Evolutionary conservation across 2,888 invertebrate genomes (phyloP), one percentile per base, ranked within the genome.

Genomic region (Apeira syringaria): DNA sequence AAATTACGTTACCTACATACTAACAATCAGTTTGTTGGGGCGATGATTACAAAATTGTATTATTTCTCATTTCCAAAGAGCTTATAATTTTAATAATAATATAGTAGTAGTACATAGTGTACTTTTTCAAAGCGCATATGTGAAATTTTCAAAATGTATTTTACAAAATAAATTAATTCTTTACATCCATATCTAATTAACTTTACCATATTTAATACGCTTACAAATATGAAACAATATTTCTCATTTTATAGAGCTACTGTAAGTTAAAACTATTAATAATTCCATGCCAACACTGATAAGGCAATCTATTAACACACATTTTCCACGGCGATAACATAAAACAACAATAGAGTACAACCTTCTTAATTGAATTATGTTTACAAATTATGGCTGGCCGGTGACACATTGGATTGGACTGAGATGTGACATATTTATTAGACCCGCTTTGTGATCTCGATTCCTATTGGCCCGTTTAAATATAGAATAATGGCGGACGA

Each of bases 331-430:
- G 64, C 61, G 79, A 83, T 81, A 80, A 79, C 55, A 53, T 32
- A 9, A 31, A 50, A 56, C 46, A 52, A 38, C 26, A 36, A 38
- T 47, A 47, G 47, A 37, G 15, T 15, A 15, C 15, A 49, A 15
- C 49, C 33, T 31, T 50, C 68, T 80, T 86, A 85, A 86, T 86
- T 86, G 77, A 82, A 86, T 85, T 85, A 84, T 83, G 80, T 85
- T 83, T 81, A 81, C 76, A 73, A 65, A 56, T 47, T 52, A 47
- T 35, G 17, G 13, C 35, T 44, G 35, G 41, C 39, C 37, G 44
- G 38, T 44, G 45, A 46, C 39, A 46, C 34, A 45, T 7, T 29
- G 28, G 34, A 31, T 27, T 39, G 47, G 34, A 31, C 27, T 39
- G 47, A 15, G 15, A 15, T 15, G 32, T 50, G 46, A 44, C 47